Conservation (phyloP, 2,797 vertebrate genomes). For the Halcyon chelicuti region DNA sequence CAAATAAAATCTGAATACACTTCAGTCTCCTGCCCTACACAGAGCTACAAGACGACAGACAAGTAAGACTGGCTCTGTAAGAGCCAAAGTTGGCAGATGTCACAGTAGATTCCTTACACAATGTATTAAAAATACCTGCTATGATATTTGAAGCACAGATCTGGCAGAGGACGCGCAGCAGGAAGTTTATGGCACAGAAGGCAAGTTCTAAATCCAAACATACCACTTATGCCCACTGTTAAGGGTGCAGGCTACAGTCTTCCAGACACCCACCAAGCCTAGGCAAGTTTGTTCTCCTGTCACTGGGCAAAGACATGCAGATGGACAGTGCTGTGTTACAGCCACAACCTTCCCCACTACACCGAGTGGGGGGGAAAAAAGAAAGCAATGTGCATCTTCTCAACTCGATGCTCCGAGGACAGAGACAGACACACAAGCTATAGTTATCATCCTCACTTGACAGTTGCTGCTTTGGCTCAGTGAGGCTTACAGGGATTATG, state of each 20-base stretch:
- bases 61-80: not conserved
- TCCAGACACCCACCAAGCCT: not conserved
- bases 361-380: not conserved
- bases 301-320: not conserved
- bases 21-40: not conserved
- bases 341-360: not conserved
- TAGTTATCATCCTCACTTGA: conserved; percentile 50
- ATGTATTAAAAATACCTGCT: not conserved
- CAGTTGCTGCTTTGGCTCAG: conserved; percentile 61
- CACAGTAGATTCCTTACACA: not conserved
- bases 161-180: not conserved
- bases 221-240: not conserved
- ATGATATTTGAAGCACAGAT: not conserved
- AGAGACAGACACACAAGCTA: conserved; percentile 27
- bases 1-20: conserved; percentile 24
- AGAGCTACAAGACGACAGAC: not conserved
- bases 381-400: not conserved
- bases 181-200: not conserved
- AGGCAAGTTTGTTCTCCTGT: not conserved
- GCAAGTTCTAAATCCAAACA: not conserved
- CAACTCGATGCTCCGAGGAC: not conserved
- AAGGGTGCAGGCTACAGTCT: not conserved
- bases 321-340: not conserved
- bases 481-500: conserved; percentile 59
- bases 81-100: not conserved